A percentile compares a stretch with the other conserved stretches of the same genome.
Conservation (phyloP, 2,113 vertebrate genomes). For the Oreotragus oreotragus region DNA sequence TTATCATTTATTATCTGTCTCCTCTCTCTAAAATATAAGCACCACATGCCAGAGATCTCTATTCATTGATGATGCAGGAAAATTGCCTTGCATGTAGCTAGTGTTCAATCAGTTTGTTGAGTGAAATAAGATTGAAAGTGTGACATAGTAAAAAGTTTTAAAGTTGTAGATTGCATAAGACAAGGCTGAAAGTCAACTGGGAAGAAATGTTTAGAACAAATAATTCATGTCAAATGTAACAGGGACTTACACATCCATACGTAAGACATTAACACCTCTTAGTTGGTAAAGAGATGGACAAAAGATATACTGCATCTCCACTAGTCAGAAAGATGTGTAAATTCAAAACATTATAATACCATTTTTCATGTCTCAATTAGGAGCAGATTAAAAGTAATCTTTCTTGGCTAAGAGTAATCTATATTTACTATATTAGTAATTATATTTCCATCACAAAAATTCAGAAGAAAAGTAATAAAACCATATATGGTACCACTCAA, state of each 20-base stretch:
- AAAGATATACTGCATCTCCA: not conserved
- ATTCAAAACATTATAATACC: not conserved
- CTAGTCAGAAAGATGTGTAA: not conserved
- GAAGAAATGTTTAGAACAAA: not conserved
- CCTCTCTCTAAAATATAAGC: not conserved
- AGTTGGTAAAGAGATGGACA: not conserved
- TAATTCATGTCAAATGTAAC: not conserved
- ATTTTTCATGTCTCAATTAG: not conserved
- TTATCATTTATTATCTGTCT: not conserved
- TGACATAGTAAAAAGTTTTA: not conserved
- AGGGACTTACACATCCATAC: not conserved
- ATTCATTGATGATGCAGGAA: not conserved
- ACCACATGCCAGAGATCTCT: not conserved
- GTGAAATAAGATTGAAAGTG: not conserved
- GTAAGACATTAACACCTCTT: not conserved
- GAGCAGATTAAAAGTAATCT: not conserved
- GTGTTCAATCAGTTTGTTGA: not conserved
- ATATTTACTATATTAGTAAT: not conserved
- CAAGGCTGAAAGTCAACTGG: not conserved
- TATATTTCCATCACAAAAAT: not conserved
- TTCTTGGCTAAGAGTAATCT: not conserved
- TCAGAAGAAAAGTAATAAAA: not conserved
- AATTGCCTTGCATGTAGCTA: not conserved
- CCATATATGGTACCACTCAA: not conserved
- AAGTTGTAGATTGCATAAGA: not conserved